Evolutionary conservation across 2,113 vertebrate species (phyloP), one percentile per base, ranked within the genome.

Genomic region (Scomber japonicus): DNA sequence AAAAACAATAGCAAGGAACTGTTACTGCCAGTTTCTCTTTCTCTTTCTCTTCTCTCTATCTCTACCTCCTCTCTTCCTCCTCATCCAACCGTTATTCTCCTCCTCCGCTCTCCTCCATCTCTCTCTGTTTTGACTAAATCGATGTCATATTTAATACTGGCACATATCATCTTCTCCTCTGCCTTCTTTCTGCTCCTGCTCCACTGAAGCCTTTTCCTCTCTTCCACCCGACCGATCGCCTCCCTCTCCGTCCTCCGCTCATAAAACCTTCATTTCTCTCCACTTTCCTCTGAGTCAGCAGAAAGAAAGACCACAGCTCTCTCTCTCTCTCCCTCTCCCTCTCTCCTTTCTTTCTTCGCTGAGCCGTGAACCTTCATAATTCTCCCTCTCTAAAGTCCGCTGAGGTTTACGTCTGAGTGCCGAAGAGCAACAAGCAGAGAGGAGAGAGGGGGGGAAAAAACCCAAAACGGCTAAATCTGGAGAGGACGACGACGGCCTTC

Each of bases 281-380:
- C 40, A 84, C 86, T 88, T 94, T 93, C 83, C 92, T 90, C 91
- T 92, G 92, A 93, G 85, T 94, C 93, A 93, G 93, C 93, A 93
- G 60, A 91, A 82, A 85, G 60, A 78, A 80, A 71, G 49, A 83
- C 53, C 68, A 63, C 54, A 11, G 56, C 67, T 66, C 88, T 48
- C 50, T 24, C 65, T 27, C 50, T 55, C 56, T 31, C 56, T 65
- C 30, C 72, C 50, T 45, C 48, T 60, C 49, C 35, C 45, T 13
- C 10, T 30, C 44, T 73, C 14, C 31, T 72, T 65, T 51, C 60
- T 65, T 46, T 35, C 64, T 59, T 31, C 2, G 27, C 61, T 61
- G 31, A 55, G 77, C 65, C 69, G 40, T 46, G 56, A 82, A 72
- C 53, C 45, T 51, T 46, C 44, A 19, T 24, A 55, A 70, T 35